Evolutionary conservation across 2,797 vertebrate species (phyloP).

Genomic region (Rhinatrema bivittatum): DNA sequence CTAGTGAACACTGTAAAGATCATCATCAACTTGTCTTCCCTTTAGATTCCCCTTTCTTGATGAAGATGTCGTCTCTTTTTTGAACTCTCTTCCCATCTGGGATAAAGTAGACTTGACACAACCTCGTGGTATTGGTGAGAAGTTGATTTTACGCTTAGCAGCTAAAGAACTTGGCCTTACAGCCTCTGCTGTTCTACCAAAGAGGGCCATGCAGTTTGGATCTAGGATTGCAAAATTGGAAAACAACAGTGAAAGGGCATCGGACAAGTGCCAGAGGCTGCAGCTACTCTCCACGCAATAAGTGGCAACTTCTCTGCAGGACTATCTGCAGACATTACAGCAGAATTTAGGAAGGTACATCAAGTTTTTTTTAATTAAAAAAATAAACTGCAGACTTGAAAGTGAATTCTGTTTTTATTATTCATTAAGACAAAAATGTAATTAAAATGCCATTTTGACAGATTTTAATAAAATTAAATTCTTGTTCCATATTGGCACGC

Average conservation of each 20-base stretch:
- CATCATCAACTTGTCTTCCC: neutral
- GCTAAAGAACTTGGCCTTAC: constrained; percentile 70
- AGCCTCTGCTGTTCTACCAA: constrained; percentile 68
- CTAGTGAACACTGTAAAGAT: no score
- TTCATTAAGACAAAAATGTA: no score
- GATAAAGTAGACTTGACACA: constrained; percentile 79
- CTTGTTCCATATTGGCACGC: no score
- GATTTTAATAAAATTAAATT: no score
- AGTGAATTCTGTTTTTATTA: no score
- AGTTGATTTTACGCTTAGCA: constrained; percentile 75
- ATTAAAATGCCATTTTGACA: no score
- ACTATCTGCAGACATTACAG: no score
- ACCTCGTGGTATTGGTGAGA: constrained; percentile 84
- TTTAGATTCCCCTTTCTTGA: constrained; percentile 90
- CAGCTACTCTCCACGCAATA: constrained; percentile 17
- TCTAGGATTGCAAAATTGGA: constrained; percentile 92
- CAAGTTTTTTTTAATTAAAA: no score
- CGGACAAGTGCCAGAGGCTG: constrained; percentile 77
- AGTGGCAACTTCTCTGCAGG: no score
- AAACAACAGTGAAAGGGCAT: constrained; percentile 72
- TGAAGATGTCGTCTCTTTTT: constrained; percentile 83
- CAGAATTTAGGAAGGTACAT: no score
- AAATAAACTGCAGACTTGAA: no score
- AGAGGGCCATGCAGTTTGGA: constrained; percentile 93
- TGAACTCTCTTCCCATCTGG: constrained; percentile 76